phyloP scores from a whole-genome alignment of 2,888 invertebrate genomes.

The Chrysolina haemoptera region DNA sequence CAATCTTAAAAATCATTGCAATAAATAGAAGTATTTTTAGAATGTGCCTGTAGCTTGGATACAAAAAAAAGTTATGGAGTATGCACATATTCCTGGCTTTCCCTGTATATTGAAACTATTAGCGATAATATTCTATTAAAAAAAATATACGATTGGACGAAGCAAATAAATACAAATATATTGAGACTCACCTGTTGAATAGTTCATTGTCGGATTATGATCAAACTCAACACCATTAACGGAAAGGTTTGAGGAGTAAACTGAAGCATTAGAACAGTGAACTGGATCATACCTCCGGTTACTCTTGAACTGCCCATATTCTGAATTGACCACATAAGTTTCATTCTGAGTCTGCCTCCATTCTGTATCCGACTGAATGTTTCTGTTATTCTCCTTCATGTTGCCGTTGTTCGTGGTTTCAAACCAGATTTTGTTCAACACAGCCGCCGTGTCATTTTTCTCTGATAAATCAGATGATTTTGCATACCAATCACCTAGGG shows the following conservation, averaged over 20 bases:
- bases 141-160: not conserved
- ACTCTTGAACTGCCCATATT: conserved; percentile 62
- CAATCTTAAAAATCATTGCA: too few relatives aligned
- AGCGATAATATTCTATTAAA: not conserved
- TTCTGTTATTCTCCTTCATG: conserved; percentile 55
- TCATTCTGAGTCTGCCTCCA: conserved; percentile 43
- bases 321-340: conserved; percentile 54
- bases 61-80: too few relatives aligned
- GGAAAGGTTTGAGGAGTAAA: conserved; percentile 47
- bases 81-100: too few relatives aligned
- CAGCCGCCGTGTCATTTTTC: conserved; percentile 65
- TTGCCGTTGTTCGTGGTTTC: conserved; percentile 62
- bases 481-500: conserved; percentile 51
- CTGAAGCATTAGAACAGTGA: conserved; percentile 53
- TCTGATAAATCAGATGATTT: conserved; percentile 50
- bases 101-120: too few relatives aligned
- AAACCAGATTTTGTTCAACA: conserved; percentile 72
- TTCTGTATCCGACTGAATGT: conserved; percentile 36
- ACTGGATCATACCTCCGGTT: conserved; percentile 63
- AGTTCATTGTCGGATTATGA: conserved; percentile 39
- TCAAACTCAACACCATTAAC: conserved; percentile 41
- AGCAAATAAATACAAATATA: not conserved
- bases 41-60: too few relatives aligned
- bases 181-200: conserved; percentile 19
- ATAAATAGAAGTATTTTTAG: too few relatives aligned